These are phyloP conservation scores for Xenus cinereus DNA, from an alignment of 2,113 vertebrate species.

Conservation along the genomic window DNA sequence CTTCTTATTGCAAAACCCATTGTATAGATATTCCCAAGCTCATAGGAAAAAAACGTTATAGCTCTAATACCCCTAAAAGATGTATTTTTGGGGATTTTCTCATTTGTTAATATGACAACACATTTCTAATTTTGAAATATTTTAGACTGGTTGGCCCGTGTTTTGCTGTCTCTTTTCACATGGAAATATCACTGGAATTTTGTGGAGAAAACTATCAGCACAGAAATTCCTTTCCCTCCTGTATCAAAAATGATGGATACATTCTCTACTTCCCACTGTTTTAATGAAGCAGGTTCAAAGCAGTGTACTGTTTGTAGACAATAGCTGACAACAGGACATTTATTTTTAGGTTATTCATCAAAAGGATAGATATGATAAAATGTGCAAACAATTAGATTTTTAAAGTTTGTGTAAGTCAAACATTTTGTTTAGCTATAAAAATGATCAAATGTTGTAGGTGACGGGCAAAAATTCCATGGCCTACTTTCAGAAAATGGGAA, in stretches of 20 bases:
- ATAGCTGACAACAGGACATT: not conserved
- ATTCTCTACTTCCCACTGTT: not conserved
- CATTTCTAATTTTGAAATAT: not conserved
- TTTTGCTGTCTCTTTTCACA: not conserved
- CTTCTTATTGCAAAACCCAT: not conserved
- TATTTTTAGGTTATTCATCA: not conserved
- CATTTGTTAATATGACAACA: not conserved
- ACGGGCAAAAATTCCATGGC: not conserved
- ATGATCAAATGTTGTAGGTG: not conserved
- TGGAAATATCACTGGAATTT: not conserved
- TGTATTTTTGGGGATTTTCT: not conserved
- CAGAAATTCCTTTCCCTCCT: not conserved
- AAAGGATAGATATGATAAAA: not conserved
- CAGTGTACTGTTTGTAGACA: not conserved
- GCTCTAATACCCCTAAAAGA: not conserved
- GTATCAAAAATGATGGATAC: not conserved
- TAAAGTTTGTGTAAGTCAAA: not conserved
- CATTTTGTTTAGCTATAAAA: constrained; percentile 9
- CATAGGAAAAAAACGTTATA: not conserved
- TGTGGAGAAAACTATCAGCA: not conserved
- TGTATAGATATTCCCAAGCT: not conserved
- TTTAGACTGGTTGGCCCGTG: not conserved
- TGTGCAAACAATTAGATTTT: not conserved
- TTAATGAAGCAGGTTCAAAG: not conserved
- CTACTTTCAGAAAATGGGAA: not conserved